Percentiles rank a stretch among this genome's conserved stretches.
These are phyloP conservation scores for Sesamia nonagrioides DNA, from an alignment of 1,140 invertebrate genomes.

Conservation along the genomic window DNA sequence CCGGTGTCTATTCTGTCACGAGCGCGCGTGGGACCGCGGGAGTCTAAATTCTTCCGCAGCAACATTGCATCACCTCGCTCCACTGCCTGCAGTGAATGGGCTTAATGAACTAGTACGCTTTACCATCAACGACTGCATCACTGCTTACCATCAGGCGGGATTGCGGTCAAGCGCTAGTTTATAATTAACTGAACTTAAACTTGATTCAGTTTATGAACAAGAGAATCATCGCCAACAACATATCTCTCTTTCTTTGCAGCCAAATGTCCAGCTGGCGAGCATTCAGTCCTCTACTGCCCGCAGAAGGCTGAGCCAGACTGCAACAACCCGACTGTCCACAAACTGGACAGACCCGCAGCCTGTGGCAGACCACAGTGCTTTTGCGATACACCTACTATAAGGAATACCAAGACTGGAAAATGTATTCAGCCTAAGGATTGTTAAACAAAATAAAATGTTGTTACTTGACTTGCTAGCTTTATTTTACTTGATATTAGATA, in stretches of 20 bases:
- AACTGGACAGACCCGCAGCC: conserved; percentile 31
- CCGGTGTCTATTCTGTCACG: too few species aligned
- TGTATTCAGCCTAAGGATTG: conserved; percentile 65
- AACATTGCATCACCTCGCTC: too few species aligned
- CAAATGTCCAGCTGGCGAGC: conserved; percentile 69
- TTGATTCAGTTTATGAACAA: too few species aligned
- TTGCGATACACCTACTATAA: conserved; percentile 66
- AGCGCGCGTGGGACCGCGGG: too few species aligned
- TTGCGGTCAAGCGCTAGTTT: too few species aligned
- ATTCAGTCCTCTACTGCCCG: conserved; percentile 76
- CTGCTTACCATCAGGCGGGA: too few species aligned
- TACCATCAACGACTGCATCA: too few species aligned
- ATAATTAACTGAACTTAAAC: too few species aligned
- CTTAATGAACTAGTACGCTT: too few species aligned
- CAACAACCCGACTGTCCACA: conserved; percentile 64
- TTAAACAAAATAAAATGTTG: not conserved
- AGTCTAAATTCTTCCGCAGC: too few species aligned
- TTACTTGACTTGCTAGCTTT: not conserved
- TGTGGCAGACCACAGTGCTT: conserved; percentile 75
- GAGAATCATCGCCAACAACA: too few species aligned
- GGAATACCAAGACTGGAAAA: conserved; percentile 62
- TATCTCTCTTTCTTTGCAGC: conserved; percentile 58
- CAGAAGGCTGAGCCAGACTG: conserved; percentile 68
- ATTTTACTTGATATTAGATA: not conserved
- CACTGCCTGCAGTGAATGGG: too few species aligned